A percentile compares a stretch with the other conserved stretches of the same genome.
phyloP scores from a whole-genome alignment of 2,797 vertebrate genomes.

The Meda fulgida region DNA sequence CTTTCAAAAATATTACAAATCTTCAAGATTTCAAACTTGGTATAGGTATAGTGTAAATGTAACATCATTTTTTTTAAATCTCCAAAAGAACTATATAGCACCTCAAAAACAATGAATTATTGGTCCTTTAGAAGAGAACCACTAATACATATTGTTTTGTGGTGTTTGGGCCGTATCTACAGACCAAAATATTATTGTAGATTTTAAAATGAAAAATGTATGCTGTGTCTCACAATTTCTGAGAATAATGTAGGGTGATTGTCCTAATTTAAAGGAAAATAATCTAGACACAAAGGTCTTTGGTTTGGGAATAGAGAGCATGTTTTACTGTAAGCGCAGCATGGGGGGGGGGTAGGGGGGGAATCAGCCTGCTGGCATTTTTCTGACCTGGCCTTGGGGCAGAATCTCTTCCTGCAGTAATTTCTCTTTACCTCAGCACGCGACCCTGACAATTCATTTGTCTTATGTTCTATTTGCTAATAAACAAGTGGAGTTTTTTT shows the following conservation, averaged over 20 bases:
- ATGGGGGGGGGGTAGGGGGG: too few relatives aligned
- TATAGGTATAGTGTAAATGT: not conserved
- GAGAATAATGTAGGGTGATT: not conserved
- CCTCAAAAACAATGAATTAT: not conserved
- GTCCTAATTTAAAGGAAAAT: not conserved
- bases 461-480: constrained; percentile 54
- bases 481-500: constrained; percentile 34
- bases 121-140: not conserved
- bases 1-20: not conserved
- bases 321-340: constrained; percentile 38
- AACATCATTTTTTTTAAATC: not conserved
- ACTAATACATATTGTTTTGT: not conserved
- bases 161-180: not conserved
- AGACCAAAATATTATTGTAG: not conserved
- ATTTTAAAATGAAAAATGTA: not conserved
- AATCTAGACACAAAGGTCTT: constrained; percentile 19
- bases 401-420: constrained; percentile 58
- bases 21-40: too few relatives aligned
- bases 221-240: not conserved
- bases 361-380: constrained; percentile 55
- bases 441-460: constrained; percentile 60
- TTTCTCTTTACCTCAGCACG: constrained; percentile 57
- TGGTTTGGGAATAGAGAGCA: constrained; percentile 71
- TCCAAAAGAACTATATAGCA: not conserved
- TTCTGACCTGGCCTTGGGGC: constrained; percentile 53